Evolutionary conservation across 2,797 vertebrate genomes (phyloP).

Genomic region (Cetoscarus ocellatus): DNA sequence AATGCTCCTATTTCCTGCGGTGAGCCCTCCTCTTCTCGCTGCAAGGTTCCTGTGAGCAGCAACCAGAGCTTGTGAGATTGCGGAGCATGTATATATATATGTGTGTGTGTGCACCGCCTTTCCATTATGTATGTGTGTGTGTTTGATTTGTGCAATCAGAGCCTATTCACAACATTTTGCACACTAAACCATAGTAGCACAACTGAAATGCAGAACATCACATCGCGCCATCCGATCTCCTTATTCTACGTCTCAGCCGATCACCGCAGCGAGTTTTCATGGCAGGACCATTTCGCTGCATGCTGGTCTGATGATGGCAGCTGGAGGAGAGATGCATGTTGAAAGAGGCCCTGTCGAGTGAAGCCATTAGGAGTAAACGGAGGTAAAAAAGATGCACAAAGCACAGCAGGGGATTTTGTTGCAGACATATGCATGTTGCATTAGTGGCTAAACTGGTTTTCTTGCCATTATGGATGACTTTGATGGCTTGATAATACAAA

Average conservation of each 20-base stretch:
- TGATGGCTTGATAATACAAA: not conserved
- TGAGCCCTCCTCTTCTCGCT: constrained; percentile 77
- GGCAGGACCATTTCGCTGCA: constrained; percentile 49
- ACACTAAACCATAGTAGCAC: constrained; percentile 58
- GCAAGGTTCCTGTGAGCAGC: constrained; percentile 69
- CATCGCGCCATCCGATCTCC: constrained; percentile 54
- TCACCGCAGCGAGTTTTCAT: constrained; percentile 45
- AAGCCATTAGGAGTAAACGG: constrained; percentile 46
- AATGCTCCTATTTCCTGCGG: constrained; percentile 79
- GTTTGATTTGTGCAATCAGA: constrained; percentile 75
- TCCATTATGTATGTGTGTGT: constrained; percentile 22
- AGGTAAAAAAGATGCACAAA: constrained; percentile 53
- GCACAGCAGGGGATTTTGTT: constrained; percentile 20
- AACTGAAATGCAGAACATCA: constrained; percentile 73
- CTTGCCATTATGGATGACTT: constrained; percentile 17
- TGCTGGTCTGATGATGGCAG: constrained; percentile 39
- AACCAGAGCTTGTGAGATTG: constrained; percentile 70
- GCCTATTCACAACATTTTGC: constrained; percentile 68
- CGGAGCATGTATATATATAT: constrained; percentile 10
- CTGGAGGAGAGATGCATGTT: constrained; percentile 39
- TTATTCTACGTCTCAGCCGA: constrained; percentile 64
- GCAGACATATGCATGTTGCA: constrained; percentile 14
- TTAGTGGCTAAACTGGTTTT: constrained; percentile 9
- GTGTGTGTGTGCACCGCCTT: constrained; percentile 29
- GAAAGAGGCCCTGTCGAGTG: constrained; percentile 31